Percentiles rank a stretch among this genome's conserved stretches.
Evolutionary conservation across 2,797 vertebrate species (phyloP).

Genomic region (Danio tinwini): DNA sequence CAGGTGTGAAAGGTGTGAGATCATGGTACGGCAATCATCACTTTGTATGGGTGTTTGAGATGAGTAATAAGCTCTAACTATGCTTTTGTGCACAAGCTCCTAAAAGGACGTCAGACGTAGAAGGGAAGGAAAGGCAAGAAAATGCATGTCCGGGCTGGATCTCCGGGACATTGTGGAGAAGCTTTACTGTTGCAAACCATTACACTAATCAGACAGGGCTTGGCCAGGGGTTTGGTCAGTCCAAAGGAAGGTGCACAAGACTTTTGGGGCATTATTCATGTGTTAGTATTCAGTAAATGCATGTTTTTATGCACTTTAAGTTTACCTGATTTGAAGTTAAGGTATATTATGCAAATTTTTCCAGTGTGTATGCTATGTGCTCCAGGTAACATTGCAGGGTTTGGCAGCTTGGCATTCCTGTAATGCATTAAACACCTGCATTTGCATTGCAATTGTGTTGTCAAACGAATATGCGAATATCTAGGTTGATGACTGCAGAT

Average conservation of each 20-base stretch:
- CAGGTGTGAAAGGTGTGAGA: slow-evolving; percentile 48
- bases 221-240: slow-evolving; percentile 16
- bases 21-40: slow-evolving; percentile 27
- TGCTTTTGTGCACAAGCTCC: slow-evolving; percentile 5
- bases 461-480: neutral
- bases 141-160: slow-evolving; percentile 49
- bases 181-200: slow-evolving; percentile 17
- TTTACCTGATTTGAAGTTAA: slow-evolving; percentile 17
- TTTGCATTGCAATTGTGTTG: neutral
- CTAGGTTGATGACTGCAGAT: neutral
- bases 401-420: slow-evolving; percentile 20
- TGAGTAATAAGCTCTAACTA: slow-evolving; percentile 29
- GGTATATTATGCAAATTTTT: slow-evolving; percentile 16
- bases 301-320: slow-evolving; percentile 12
- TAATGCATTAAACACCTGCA: neutral
- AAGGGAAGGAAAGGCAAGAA: slow-evolving; percentile 17
- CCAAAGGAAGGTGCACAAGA: neutral
- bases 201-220: slow-evolving; percentile 36
- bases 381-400: neutral
- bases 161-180: slow-evolving; percentile 41
- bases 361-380: neutral
- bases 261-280: slow-evolving; percentile 14
- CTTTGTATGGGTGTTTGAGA: slow-evolving; percentile 23
- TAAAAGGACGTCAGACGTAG: slow-evolving; percentile 25
- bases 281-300: neutral